These are phyloP conservation scores for Fukomys damarensis DNA, from an alignment of 2,113 vertebrate species.

Conservation along the genomic window DNA sequence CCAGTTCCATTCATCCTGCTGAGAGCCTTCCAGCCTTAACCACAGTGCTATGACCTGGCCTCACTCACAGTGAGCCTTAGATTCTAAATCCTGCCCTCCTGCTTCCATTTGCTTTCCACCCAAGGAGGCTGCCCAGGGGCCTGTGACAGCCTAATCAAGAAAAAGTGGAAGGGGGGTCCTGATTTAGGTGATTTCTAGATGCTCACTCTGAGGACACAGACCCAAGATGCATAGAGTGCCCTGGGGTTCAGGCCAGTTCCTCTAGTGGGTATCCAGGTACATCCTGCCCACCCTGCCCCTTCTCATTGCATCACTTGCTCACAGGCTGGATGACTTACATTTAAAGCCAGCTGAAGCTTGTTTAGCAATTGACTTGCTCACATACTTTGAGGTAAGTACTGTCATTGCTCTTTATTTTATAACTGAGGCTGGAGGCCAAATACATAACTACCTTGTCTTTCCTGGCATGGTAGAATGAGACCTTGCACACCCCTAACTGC, in stretches of 20 bases:
- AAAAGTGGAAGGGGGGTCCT: not conserved
- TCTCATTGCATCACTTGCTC: not conserved
- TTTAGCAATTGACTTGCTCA: not conserved
- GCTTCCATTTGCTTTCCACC: not conserved
- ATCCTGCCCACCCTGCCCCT: fast-evolving
- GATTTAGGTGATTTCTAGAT: not conserved
- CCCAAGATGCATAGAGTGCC: not conserved
- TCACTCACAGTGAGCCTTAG: too few species aligned
- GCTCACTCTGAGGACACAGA: not conserved
- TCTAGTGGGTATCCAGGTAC: not conserved
- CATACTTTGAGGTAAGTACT: too few species aligned
- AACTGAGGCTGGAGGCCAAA: not conserved
- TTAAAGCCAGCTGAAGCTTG: not conserved
- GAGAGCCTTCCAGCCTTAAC: not conserved
- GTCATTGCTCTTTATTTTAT: not conserved
- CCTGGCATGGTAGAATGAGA: not conserved
- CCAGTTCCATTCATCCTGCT: not conserved
- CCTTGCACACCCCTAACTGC: not conserved
- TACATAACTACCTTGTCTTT: not conserved
- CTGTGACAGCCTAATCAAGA: not conserved
- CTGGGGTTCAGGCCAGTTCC: not conserved
- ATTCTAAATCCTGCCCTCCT: not conserved
- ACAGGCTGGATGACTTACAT: not conserved
- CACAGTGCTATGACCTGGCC: not conserved
- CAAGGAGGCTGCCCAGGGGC: not conserved